A percentile compares a stretch with the other conserved stretches of the same genome.
Conservation (phyloP, 2,113 vertebrate species). For the Ceratotherium simum region DNA sequence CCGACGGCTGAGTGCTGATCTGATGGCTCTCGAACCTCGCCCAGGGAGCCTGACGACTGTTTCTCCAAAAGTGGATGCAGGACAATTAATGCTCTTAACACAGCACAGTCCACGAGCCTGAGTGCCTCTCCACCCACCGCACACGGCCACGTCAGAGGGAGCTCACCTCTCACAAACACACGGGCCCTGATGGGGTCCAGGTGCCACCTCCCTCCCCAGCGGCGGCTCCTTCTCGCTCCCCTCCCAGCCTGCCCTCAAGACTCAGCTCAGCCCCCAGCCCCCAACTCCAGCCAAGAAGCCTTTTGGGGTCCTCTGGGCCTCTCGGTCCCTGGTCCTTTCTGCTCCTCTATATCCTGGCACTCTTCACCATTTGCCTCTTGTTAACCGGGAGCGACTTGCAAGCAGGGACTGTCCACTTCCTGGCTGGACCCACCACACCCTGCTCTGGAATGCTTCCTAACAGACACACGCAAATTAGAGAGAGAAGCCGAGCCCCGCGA, state of each 20-base stretch:
- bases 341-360: neutral
- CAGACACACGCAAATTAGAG: neutral
- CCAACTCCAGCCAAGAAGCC: neutral
- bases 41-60: neutral
- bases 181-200: neutral
- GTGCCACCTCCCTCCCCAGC: neutral
- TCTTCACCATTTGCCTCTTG: neutral
- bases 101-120: neutral
- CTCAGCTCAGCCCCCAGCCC: too few relatives aligned
- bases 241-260: neutral
- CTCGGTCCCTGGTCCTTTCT: neutral
- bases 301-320: neutral
- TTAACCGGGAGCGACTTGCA: neutral
- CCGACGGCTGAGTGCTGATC: neutral
- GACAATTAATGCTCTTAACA: accelerated
- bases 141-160: accelerated
- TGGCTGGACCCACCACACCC: neutral
- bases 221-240: neutral
- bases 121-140: neutral
- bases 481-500: neutral
- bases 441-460: neutral
- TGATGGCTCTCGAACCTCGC: neutral
- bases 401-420: neutral
- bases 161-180: neutral
- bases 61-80: neutral